Evolutionary conservation across 1,140 invertebrate genomes (phyloP).

Genomic region (Pogonomyrmex californicus): DNA sequence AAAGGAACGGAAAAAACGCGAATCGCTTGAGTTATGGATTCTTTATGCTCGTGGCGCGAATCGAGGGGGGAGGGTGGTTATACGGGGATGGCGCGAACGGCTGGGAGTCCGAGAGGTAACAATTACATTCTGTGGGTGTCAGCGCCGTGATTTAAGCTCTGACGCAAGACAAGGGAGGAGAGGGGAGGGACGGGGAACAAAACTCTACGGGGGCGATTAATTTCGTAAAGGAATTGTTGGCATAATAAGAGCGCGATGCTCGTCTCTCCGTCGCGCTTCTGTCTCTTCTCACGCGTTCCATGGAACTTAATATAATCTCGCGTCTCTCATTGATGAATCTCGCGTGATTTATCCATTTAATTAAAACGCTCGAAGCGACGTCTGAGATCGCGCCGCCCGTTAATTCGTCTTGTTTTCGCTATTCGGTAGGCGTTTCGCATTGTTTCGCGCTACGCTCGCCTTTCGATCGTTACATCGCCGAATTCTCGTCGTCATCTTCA

Average conservation of each 20-base stretch:
- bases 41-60: conserved; percentile 67
- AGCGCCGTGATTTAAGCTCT: conserved; percentile 73
- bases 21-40: conserved; percentile 68
- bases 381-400: conserved; percentile 23
- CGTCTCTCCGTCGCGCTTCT: conserved; percentile 1
- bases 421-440: not conserved
- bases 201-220: conserved; percentile 62
- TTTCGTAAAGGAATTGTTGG: conserved; percentile 67
- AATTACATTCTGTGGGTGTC: conserved; percentile 76
- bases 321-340: conserved; percentile 56
- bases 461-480: conserved; percentile 11
- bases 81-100: not conserved
- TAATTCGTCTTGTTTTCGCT: conserved; percentile 39
- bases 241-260: conserved; percentile 56
- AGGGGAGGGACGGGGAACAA: not conserved
- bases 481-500: not conserved
- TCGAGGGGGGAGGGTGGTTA: conserved; percentile 53
- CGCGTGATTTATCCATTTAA: conserved; percentile 66
- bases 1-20: conserved; percentile 63
- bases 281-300: not conserved
- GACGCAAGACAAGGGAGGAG: conserved; percentile 17
- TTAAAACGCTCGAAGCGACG: conserved; percentile 53
- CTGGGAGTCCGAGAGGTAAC: conserved; percentile 67
- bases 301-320: conserved; percentile 54
- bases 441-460: conserved; percentile 8